phyloP scores from a whole-genome alignment of 2,888 invertebrate genomes.

The Ametastegia equiseti region DNA sequence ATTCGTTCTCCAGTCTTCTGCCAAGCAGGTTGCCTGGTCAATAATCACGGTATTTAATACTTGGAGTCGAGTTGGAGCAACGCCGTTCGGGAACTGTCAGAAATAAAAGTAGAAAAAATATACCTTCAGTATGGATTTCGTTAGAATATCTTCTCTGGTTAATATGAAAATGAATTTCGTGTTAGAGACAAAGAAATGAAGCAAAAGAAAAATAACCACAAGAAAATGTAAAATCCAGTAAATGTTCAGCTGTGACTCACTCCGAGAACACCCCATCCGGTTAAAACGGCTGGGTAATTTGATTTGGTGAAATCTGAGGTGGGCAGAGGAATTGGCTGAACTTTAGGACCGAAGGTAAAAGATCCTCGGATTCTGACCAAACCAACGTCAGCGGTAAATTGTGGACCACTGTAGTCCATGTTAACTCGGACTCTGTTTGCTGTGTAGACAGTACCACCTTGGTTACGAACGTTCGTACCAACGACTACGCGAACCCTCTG shows the following conservation, averaged over 20 bases:
- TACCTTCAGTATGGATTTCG: no score
- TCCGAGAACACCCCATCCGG: conserved; percentile 20
- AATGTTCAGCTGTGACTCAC: background rate
- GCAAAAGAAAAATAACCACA: no score
- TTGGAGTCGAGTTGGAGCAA: background rate
- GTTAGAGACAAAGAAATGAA: no score
- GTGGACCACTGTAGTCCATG: background rate
- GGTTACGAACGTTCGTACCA: conserved; percentile 14
- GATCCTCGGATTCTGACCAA: background rate
- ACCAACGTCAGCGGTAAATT: background rate
- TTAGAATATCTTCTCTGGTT: no score
- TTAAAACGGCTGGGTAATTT: background rate
- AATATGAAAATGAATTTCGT: no score
- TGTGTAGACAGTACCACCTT: background rate
- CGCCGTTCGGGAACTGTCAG: background rate
- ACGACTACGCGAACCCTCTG: conserved; percentile 2
- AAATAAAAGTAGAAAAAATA: background rate
- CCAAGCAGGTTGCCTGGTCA: background rate
- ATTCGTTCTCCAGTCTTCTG: background rate
- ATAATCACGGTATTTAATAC: background rate
- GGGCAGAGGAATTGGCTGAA: conserved; percentile 18
- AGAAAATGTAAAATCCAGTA: no score
- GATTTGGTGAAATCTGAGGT: conserved; percentile 3
- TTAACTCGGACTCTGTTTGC: background rate
- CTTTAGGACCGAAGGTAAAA: background rate